phyloP scores from a whole-genome alignment of 2,113 vertebrate genomes.

The Paratilapia polleni region DNA sequence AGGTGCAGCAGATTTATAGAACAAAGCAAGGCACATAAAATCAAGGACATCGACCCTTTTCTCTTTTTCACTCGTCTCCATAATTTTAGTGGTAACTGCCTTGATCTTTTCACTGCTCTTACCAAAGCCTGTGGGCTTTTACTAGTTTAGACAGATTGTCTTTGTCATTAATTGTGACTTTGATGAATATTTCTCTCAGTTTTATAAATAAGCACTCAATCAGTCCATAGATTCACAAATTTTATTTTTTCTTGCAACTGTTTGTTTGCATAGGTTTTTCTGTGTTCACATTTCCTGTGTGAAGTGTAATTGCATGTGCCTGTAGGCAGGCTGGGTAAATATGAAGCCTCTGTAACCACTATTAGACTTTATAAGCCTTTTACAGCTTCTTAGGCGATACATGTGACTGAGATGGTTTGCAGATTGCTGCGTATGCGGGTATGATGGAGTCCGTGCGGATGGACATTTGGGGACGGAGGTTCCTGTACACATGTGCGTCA shows the following conservation, averaged over 20 bases:
- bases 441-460: not conserved
- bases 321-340: constrained; percentile 22
- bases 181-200: not conserved
- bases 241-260: not conserved
- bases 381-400: not conserved
- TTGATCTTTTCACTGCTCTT: too few species aligned
- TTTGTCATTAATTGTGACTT: not conserved
- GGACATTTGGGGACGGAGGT: not conserved
- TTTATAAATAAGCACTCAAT: not conserved
- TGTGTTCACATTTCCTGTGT: not conserved
- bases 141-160: too few species aligned
- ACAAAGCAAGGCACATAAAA: too few species aligned
- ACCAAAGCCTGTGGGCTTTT: too few species aligned
- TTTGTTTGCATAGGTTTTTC: not conserved
- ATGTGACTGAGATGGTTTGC: not conserved
- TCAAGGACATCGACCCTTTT: not conserved
- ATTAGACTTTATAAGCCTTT: constrained; percentile 2
- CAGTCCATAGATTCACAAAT: not conserved
- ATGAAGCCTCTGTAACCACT: not conserved
- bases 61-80: not conserved
- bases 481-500: not conserved
- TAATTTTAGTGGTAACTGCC: not conserved
- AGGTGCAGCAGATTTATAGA: not conserved
- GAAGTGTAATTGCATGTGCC: not conserved
- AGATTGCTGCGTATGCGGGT: not conserved